Evolutionary conservation across 2,888 invertebrate species (phyloP).

Genomic region (Linyphia triangularis): DNA sequence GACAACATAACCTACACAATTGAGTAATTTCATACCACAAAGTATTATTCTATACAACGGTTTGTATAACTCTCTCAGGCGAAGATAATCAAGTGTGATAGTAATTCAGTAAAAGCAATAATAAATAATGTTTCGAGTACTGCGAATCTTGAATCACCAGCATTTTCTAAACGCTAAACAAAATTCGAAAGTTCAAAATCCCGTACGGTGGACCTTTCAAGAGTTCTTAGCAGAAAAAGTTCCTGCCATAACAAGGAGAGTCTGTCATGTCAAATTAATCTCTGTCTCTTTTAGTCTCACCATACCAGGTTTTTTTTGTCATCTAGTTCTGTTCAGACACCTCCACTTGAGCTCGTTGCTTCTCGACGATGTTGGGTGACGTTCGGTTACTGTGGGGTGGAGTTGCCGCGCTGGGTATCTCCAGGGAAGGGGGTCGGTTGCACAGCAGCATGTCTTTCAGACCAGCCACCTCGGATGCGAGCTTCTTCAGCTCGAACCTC

Average conservation of each 20-base stretch:
- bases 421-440: constrained; percentile 63
- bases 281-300: background rate
- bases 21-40: too few species aligned
- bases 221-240: background rate
- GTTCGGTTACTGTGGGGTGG: constrained; percentile 70
- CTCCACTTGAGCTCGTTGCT: background rate
- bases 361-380: constrained; percentile 64
- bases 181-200: too few species aligned
- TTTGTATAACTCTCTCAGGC: too few species aligned
- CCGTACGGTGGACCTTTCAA: background rate
- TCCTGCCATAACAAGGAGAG: too few species aligned
- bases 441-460: constrained; percentile 83
- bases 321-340: background rate
- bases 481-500: constrained; percentile 88
- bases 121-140: too few species aligned
- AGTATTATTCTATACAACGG: too few species aligned
- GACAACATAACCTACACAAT: background rate
- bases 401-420: constrained; percentile 21
- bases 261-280: background rate
- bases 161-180: too few species aligned
- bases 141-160: too few species aligned
- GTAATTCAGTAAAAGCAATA: too few species aligned
- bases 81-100: too few species aligned
- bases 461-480: constrained; percentile 94
- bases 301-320: background rate